Evolutionary conservation across 64 coral and sea anemone species (phyloP).

Genomic region (Pocillopora damicornis): DNA sequence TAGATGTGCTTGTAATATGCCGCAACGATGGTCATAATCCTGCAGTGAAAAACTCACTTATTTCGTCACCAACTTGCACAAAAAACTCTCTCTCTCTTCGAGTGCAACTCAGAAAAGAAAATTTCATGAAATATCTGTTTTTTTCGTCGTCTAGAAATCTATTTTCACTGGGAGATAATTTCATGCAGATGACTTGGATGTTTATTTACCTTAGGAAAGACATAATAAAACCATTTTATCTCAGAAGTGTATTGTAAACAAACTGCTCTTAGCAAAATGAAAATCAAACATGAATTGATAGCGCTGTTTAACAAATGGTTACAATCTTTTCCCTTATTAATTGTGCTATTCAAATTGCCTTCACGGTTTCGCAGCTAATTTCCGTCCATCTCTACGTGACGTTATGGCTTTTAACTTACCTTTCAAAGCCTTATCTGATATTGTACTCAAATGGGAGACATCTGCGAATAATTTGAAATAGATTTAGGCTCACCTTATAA

Average conservation of each 20-base stretch:
- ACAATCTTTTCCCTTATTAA: conserved; percentile 76
- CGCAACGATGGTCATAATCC: not conserved
- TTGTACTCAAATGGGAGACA: conserved; percentile 55
- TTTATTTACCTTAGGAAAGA: conserved; percentile 60
- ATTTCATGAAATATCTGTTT: not conserved
- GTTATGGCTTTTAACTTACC: conserved; percentile 68
- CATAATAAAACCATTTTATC: conserved; percentile 86
- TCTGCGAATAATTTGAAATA: conserved; percentile 72
- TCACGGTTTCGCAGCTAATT: conserved; percentile 66
- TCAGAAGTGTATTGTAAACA: conserved; percentile 78
- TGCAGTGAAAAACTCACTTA: not conserved
- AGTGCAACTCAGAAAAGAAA: not conserved
- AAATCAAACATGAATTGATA: conserved; percentile 87
- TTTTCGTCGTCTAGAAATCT: not conserved
- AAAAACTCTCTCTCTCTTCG: not conserved
- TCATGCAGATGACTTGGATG: conserved; percentile 49
- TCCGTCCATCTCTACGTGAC: conserved; percentile 69
- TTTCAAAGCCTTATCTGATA: conserved; percentile 84
- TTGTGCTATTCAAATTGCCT: conserved; percentile 80
- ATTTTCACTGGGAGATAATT: conserved; percentile 49
- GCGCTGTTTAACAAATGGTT: conserved; percentile 86
- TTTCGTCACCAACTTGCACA: not conserved
- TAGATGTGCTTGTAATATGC: not conserved
- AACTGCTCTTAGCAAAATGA: conserved; percentile 90
- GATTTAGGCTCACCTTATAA: conserved; percentile 53